Evolutionary conservation across 2,888 invertebrate species (phyloP).

Genomic region (Epinotia nisella): DNA sequence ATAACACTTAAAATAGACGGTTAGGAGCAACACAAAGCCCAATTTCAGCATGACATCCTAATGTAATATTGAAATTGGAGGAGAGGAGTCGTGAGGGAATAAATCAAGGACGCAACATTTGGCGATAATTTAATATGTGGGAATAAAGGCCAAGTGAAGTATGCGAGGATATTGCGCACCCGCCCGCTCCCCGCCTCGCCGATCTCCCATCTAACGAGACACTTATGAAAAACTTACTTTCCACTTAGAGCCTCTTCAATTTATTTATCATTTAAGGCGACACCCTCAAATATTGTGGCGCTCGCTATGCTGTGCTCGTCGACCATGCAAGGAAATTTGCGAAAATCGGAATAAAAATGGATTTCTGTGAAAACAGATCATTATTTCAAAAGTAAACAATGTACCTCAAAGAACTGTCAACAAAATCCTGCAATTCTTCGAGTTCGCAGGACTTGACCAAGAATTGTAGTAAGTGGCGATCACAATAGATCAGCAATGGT

Average conservation of each 20-base stretch:
- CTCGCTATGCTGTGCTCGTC: no score
- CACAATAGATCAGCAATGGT: no score
- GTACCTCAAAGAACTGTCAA: no score
- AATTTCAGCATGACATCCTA: conserved; percentile 40
- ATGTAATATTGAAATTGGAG: conserved; percentile 50
- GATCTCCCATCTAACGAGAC: conserved; percentile 51
- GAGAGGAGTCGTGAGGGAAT: conserved; percentile 55
- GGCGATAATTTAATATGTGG: conserved; percentile 75
- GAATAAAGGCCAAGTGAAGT: conserved; percentile 58
- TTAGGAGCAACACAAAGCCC: conserved; percentile 19
- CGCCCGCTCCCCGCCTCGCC: conserved; percentile 34
- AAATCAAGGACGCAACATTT: conserved; percentile 70
- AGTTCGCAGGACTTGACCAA: no score
- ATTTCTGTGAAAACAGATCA: no score
- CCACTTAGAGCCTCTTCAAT: conserved; percentile 42
- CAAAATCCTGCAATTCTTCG: no score
- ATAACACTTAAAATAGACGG: conserved; percentile 8
- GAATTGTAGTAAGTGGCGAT: no score
- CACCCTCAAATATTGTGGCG: no score
- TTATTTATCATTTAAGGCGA: conserved; percentile 39
- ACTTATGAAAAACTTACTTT: conserved; percentile 51
- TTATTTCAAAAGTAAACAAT: no score
- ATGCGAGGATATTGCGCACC: conserved; percentile 50
- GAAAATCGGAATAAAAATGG: no score
- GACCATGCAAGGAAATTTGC: no score